Percentiles rank a stretch among this genome's conserved stretches.
phyloP scores from a whole-genome alignment of 2,113 vertebrate genomes.

The Sialia sialis region DNA sequence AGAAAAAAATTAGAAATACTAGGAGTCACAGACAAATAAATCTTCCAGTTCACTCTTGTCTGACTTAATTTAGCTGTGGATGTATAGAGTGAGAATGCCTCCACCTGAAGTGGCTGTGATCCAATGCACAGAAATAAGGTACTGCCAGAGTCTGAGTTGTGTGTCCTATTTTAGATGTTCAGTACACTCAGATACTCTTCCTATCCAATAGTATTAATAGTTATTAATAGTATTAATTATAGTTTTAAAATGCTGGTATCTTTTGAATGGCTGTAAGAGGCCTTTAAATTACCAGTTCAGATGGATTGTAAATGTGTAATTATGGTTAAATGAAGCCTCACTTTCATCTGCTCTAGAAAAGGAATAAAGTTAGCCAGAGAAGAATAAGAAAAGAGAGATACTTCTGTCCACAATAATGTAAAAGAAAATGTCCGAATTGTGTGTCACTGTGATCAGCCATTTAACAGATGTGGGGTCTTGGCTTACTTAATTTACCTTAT shows the following conservation, averaged over 20 bases:
- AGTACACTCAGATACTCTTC: background rate
- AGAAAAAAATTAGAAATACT: background rate
- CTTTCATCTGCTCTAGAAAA: background rate
- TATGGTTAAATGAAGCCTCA: background rate
- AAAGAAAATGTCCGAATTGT: background rate
- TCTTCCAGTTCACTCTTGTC: background rate
- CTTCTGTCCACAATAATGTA: background rate
- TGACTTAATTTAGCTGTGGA: background rate
- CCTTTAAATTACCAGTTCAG: background rate
- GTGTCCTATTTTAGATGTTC: background rate
- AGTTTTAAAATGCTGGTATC: background rate
- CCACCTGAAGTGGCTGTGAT: background rate
- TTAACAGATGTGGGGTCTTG: background rate
- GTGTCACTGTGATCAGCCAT: background rate
- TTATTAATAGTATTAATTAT: background rate
- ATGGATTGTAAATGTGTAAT: background rate
- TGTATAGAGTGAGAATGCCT: background rate
- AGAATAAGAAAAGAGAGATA: background rate
- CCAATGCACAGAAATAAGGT: background rate
- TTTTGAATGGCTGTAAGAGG: background rate
- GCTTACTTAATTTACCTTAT: background rate
- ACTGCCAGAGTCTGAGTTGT: background rate
- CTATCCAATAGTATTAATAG: background rate
- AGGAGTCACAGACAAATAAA: background rate
- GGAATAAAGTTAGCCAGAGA: background rate